Conservation (phyloP, 2,797 vertebrate genomes). For the Pseudochaenichthys georgianus region DNA sequence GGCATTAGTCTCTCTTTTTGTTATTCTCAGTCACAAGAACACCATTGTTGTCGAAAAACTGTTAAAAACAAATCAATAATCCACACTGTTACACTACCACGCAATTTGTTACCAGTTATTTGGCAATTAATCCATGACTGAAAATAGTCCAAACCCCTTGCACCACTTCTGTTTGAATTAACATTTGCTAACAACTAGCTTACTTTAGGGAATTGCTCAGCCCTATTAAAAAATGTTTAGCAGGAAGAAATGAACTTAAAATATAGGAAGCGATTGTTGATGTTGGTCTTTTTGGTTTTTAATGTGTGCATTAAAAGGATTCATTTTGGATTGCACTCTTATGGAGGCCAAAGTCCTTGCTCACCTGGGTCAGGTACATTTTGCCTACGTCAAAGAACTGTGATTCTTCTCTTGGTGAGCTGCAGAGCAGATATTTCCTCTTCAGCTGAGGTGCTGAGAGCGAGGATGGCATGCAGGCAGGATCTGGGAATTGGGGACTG, state of each 20-base stretch:
- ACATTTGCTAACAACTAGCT: neutral
- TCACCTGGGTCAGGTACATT: slow-evolving; percentile 6
- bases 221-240: neutral
- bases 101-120: neutral
- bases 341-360: neutral
- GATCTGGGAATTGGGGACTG: slow-evolving; percentile 40
- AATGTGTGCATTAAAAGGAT: neutral
- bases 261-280: neutral
- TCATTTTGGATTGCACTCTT: neutral
- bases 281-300: neutral
- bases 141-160: slow-evolving; percentile 12
- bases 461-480: slow-evolving; percentile 23
- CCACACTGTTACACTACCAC: neutral
- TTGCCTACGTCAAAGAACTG: neutral
- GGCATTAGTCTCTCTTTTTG: neutral
- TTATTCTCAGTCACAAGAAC: neutral
- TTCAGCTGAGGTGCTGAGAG: slow-evolving; percentile 22
- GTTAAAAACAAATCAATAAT: neutral
- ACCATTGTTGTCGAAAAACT: neutral
- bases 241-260: neutral
- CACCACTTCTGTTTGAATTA: neutral
- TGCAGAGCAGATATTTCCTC: slow-evolving; percentile 32
- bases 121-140: neutral
- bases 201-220: neutral
- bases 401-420: slow-evolving; percentile 15